These are phyloP conservation scores for Poeciliopsis prolifica DNA, from an alignment of 2,113 vertebrate genomes.

Conservation along the genomic window DNA sequence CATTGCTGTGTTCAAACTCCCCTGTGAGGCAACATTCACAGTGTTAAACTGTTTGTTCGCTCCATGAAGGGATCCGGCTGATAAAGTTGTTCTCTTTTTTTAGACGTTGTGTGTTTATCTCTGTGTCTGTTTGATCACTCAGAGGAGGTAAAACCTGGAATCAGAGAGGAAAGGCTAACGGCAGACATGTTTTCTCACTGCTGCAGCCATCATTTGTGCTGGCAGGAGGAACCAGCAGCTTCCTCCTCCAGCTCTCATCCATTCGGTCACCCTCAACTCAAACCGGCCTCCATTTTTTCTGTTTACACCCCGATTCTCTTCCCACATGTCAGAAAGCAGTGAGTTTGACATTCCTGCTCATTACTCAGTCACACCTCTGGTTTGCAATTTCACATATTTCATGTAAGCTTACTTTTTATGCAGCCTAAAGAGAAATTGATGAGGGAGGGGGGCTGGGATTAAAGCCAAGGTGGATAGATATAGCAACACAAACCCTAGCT, in stretches of 20 bases:
- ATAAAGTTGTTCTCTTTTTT: slow-evolving; percentile 27
- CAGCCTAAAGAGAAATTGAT: slow-evolving; percentile 26
- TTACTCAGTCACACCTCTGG: slow-evolving; percentile 64
- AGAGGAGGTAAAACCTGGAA: slow-evolving; percentile 7
- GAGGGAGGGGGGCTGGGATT: slow-evolving; percentile 47
- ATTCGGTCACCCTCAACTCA: slow-evolving; percentile 15
- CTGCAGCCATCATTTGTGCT: slow-evolving; percentile 41
- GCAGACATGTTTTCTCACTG: slow-evolving; percentile 28
- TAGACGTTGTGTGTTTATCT: slow-evolving; percentile 9
- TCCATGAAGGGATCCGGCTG: slow-evolving; percentile 31
- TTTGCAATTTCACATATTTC: slow-evolving; percentile 61
- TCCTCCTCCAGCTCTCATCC: slow-evolving; percentile 43
- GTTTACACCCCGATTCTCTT: slow-evolving; percentile 26
- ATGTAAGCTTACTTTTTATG: slow-evolving; percentile 28
- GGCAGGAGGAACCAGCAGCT: slow-evolving; percentile 14
- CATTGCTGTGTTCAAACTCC: slow-evolving; percentile 28
- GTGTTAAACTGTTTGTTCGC: slow-evolving; percentile 57
- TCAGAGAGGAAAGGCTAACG: slow-evolving; percentile 26
- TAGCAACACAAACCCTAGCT: slow-evolving; percentile 37
- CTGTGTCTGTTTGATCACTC: slow-evolving; percentile 42
- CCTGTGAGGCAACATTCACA: slow-evolving; percentile 40
- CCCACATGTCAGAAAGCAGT: slow-evolving; percentile 25
- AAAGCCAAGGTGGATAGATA: slow-evolving; percentile 56
- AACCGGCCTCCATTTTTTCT: slow-evolving; percentile 10
- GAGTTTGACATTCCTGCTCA: slow-evolving; percentile 79